Evolutionary conservation across 1,140 invertebrate genomes (phyloP), one percentile per base, ranked within the genome.

Genomic region (Ceratosolen fusciceps): DNA sequence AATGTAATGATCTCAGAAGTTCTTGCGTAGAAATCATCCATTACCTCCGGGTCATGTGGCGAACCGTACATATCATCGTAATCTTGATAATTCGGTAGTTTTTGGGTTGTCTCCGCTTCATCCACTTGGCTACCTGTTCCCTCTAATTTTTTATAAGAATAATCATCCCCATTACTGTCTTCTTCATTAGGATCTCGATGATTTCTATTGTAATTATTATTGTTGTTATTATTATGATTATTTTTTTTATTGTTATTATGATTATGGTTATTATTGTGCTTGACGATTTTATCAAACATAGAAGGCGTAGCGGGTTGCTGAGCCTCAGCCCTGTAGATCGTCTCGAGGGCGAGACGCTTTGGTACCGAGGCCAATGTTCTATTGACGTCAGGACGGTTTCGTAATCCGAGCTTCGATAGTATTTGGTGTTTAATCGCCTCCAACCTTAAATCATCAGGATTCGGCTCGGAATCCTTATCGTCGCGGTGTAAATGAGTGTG

Each of bases 1-100:
- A 96, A 96, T 19, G 94, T 93, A 83, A 96, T 95, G 83, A 96
- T 95, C 88, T 96, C 95, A 34, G 94, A 94, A 8, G 95, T 95
- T 79, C 93, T 93, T 16, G 93, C 95, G 87, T 94, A 95, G 85
- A 94, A 95, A 83, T 95, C 94, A 84, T 95, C 94, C 21, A 91
- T 88, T 49, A 91, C 90, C 58, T 90, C 90, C 16, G 85, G 75
- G 80, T 84, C 83, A 34, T 83, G 88, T 76, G 81, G 87, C 73
- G 78, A 70, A 26, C 81, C 75, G 60, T 90, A 88, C 39, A 60
- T 31, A 80, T 81, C 79, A 34, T 84, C 77, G 60, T 90, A 88
- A 62, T 86, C 85, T 68, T 84, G 83, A 60, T 86, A 85, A 73
- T 85, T 84, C 58, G 83, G 58, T 37, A 72, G 12, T 47, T 62